Evolutionary conservation across 2,888 invertebrate species (phyloP).

Genomic region (Polydrusus tereticollis): DNA sequence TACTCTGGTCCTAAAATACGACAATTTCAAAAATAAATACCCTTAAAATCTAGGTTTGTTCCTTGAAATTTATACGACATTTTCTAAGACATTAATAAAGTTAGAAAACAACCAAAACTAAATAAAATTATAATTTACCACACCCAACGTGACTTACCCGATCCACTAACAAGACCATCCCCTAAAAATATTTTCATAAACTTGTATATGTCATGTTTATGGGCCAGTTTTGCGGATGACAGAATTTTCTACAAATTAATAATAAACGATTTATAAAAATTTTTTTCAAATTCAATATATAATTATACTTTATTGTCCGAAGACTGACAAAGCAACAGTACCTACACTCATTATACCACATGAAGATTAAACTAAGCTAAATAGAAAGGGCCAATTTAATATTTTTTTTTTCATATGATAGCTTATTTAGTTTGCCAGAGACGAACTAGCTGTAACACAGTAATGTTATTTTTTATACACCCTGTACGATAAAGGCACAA

Average conservation of each 20-base stretch:
- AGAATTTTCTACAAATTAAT: conserved; percentile 54
- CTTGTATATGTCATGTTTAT: conserved; percentile 54
- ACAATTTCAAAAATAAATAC: neutral
- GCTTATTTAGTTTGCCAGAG: no score
- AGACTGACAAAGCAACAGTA: neutral
- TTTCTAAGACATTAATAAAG: neutral
- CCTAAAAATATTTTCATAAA: conserved; percentile 54
- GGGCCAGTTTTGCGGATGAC: conserved; percentile 52
- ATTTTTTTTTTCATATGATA: no score
- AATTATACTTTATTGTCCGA: neutral
- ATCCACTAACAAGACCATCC: conserved; percentile 53
- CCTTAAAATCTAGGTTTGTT: neutral
- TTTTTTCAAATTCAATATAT: neutral
- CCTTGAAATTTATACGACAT: neutral
- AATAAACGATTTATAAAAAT: neutral
- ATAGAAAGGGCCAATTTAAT: no score
- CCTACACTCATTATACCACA: no score
- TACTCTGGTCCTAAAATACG: conserved; percentile 27
- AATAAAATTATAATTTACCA: no score
- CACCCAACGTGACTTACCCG: conserved; percentile 47
- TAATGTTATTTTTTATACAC: no score
- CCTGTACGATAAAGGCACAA: no score
- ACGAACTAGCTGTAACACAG: no score
- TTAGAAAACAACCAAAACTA: no score
- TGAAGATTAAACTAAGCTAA: no score